Conservation (phyloP, 1,140 invertebrate species). For the Phymorhynchus buccinoides region DNA sequence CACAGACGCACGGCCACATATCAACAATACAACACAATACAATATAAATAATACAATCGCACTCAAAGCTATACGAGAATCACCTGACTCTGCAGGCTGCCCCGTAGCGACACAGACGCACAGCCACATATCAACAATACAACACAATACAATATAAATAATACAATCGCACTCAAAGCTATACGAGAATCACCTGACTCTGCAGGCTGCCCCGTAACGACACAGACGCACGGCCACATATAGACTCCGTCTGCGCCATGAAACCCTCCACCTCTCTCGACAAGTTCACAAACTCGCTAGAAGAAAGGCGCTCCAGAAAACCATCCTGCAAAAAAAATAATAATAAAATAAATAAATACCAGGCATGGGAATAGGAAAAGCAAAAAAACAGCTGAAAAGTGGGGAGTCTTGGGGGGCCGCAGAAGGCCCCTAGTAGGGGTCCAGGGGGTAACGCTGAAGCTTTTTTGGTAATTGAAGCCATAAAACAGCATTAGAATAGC, state of each 20-base stretch:
- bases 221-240: constrained; percentile 86
- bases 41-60: background rate
- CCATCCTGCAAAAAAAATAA: constrained; percentile 75
- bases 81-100: too few species aligned
- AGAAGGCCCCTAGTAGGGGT: too few species aligned
- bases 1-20: constrained; percentile 86
- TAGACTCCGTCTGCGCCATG: constrained; percentile 82
- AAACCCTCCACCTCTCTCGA: constrained; percentile 86
- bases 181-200: constrained; percentile 76
- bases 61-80: too few species aligned
- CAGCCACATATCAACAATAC: background rate
- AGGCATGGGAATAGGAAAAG: background rate
- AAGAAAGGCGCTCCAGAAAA: constrained; percentile 76
- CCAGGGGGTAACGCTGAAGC: too few species aligned
- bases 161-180: background rate
- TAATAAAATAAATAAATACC: background rate
- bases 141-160: background rate
- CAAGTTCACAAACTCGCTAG: constrained; percentile 85
- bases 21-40: background rate
- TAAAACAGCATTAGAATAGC: too few species aligned
- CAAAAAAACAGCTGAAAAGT: background rate
- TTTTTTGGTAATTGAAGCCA: too few species aligned
- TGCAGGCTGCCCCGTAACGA: constrained; percentile 87
- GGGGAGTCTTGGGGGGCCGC: too few species aligned
- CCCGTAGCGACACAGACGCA: background rate